Base-by-base conservation (phyloP, 2,888 invertebrate genomes). In the Boloria selene region DNA sequence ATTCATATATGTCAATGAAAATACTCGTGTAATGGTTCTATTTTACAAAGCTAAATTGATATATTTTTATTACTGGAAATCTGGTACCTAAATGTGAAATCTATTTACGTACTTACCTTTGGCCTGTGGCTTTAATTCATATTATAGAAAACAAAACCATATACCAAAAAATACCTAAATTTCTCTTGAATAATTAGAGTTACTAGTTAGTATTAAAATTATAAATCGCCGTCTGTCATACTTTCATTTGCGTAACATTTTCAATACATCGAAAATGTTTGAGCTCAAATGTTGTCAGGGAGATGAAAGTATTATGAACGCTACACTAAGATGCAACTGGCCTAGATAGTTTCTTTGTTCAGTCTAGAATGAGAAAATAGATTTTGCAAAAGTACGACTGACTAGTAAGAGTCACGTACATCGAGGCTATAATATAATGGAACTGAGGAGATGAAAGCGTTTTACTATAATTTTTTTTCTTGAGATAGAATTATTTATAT, bases 271-370 rank as follows among this genome's bases (percentile, higher is more conserved):
- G 49, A 18, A 22, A 50, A 49, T 38, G 59, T 49, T 59, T 59
- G 49, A 50, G 38, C 50, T 59, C 2, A 14, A 45, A 18, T 14
- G 59, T 38, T 59, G 59, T 59, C 59, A 59, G 17, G 14, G 38
- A 49, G 52, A 56, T 53, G 56, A 66, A 52, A 52, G 53, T 58
- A 53, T 62, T 66, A 62, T 55, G 45, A 47, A 18, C 50, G 52
- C 38, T 17, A 49, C 55, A 44, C 51, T 58, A 53, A 66, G 66
- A 61, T 18, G 47, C 58, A 58, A 31, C 52, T 62, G 66, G 58
- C 66, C 58, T 62, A 66, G 47, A 66, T 66, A 52, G 45, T 58
- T 53, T 52, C 56, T 61, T 66, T 66, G 45, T 61, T 65, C 22
- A 55, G 16, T 56, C 17, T 66, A 31, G 26, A 58, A 16, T 47